A percentile compares a stretch with the other conserved stretches of the same genome.
phyloP scores from a whole-genome alignment of 2,797 vertebrate species.

The Acrossocheilus fasciatus region DNA sequence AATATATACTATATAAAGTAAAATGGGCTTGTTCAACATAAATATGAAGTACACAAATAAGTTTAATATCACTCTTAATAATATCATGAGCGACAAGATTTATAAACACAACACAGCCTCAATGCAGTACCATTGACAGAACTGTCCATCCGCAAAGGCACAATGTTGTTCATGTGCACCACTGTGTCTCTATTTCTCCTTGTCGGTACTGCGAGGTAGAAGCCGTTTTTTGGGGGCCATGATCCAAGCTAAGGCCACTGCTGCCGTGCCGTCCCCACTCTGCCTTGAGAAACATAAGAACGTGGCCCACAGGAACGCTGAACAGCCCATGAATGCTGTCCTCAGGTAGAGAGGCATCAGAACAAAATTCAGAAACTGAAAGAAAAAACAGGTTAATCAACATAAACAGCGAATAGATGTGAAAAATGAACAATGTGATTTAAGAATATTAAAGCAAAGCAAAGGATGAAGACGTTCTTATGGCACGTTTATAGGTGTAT shows the following conservation, averaged over 20 bases:
- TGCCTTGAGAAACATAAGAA: constrained; percentile 94
- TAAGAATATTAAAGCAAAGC: background rate
- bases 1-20: background rate
- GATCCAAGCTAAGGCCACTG: constrained; percentile 78
- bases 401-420: background rate
- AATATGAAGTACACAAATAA: background rate
- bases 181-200: constrained; percentile 53
- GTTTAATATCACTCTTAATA: constrained; percentile 11
- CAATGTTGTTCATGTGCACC: constrained; percentile 3
- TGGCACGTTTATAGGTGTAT: background rate
- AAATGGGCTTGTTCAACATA: background rate
- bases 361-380: constrained; percentile 90
- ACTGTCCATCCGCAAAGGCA: constrained; percentile 42
- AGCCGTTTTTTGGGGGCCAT: constrained; percentile 75
- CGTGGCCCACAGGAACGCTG: constrained; percentile 90
- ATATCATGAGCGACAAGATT: background rate
- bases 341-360: constrained; percentile 87
- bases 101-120: background rate
- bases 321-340: constrained; percentile 90
- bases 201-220: constrained; percentile 63
- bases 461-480: background rate
- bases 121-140: background rate
- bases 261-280: constrained; percentile 83
- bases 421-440: background rate
- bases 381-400: constrained; percentile 31